These are phyloP conservation scores for Brachionichthys hirsutus DNA, from an alignment of 2,113 vertebrate species.

Conservation along the genomic window DNA sequence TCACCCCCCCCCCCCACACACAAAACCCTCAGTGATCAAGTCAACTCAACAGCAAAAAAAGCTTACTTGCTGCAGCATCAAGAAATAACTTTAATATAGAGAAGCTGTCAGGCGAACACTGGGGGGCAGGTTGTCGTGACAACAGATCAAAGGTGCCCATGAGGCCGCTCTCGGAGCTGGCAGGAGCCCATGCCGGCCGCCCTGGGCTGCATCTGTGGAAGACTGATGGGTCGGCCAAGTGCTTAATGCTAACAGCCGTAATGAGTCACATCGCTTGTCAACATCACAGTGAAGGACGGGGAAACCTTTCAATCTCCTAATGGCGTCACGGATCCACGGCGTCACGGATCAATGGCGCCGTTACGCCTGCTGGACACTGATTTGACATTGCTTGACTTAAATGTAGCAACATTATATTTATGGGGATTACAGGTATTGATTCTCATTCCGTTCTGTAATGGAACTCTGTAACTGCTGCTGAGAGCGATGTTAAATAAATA, in stretches of 20 bases:
- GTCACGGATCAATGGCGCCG: slow-evolving; percentile 57
- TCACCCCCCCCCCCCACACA: slow-evolving; percentile 10
- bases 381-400: slow-evolving; percentile 32
- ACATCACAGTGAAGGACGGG: slow-evolving; percentile 61
- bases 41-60: slow-evolving; percentile 27
- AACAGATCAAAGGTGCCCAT: slow-evolving; percentile 47
- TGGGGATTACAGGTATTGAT: slow-evolving; percentile 31
- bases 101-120: slow-evolving; percentile 21
- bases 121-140: not conserved
- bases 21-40: slow-evolving; percentile 25
- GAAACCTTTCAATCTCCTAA: slow-evolving; percentile 78
- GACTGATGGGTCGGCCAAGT: slow-evolving; percentile 67
- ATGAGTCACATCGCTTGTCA: slow-evolving; percentile 73
- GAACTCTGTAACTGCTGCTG: not conserved
- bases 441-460: slow-evolving; percentile 14
- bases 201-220: slow-evolving; percentile 56
- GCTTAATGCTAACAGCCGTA: slow-evolving; percentile 74
- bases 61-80: slow-evolving; percentile 13
- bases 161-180: slow-evolving; percentile 16
- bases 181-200: slow-evolving; percentile 26
- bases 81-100: slow-evolving; percentile 20
- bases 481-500: not conserved
- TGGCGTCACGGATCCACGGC: slow-evolving; percentile 65
- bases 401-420: slow-evolving; percentile 23
- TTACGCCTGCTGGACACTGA: slow-evolving; percentile 42